Percentiles rank a stretch among this genome's conserved stretches.
Evolutionary conservation across 2,888 invertebrate genomes (phyloP).

Genomic region (Mylabris sibirica): DNA sequence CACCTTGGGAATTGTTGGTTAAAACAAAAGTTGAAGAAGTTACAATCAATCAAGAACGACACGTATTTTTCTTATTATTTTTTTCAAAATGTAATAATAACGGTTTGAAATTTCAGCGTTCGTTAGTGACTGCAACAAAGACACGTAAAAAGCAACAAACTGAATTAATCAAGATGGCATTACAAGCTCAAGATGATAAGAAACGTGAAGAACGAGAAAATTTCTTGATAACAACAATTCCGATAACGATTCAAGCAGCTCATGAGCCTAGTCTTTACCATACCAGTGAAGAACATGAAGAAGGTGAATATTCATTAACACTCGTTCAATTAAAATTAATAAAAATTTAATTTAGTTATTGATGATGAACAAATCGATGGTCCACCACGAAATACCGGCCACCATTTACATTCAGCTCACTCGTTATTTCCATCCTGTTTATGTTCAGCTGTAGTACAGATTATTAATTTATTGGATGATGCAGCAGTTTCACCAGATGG

Average conservation of each 20-base stretch:
- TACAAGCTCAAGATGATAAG: slow-evolving; percentile 95
- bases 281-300: slow-evolving; percentile 85
- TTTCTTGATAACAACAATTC: slow-evolving; percentile 94
- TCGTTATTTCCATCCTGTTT: slow-evolving; percentile 96
- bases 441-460: slow-evolving; percentile 94
- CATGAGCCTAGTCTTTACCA: slow-evolving; percentile 93
- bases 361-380: slow-evolving; percentile 68
- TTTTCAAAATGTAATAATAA: neutral
- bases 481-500: slow-evolving; percentile 94
- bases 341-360: slow-evolving; percentile 48
- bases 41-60: slow-evolving; percentile 96
- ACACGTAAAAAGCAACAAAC: slow-evolving; percentile 99
- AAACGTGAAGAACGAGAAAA: slow-evolving; percentile 94
- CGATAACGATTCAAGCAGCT: slow-evolving; percentile 93
- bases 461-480: slow-evolving; percentile 94
- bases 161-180: slow-evolving; percentile 93
- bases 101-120: slow-evolving; percentile 68
- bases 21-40: slow-evolving; percentile 99
- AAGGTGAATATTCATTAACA: no score
- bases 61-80: slow-evolving; percentile 68
- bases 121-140: slow-evolving; percentile 97
- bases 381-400: slow-evolving; percentile 76
- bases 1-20: slow-evolving; percentile 98
- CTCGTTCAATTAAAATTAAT: neutral
- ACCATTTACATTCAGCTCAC: slow-evolving; percentile 90